Conservation (phyloP, 2,113 vertebrate species). For the Chionodraco myersi region DNA sequence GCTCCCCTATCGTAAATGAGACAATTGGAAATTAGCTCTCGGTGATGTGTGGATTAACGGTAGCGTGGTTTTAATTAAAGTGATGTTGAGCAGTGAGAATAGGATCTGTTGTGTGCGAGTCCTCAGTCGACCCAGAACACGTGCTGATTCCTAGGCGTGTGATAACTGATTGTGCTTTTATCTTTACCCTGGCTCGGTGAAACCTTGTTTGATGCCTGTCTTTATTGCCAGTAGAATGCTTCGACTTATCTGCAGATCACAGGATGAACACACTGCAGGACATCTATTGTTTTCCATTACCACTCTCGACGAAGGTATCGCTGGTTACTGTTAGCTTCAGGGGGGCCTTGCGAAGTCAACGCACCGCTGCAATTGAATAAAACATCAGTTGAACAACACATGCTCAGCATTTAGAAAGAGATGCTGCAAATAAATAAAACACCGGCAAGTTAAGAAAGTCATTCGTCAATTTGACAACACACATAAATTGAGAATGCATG, state of each 20-base stretch:
- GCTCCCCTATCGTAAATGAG: background rate
- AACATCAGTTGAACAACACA: background rate
- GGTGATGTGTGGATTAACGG: slow-evolving; percentile 34
- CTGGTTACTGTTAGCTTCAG: background rate
- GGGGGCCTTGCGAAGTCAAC: background rate
- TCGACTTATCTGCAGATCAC: slow-evolving; percentile 55
- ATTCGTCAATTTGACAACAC: background rate
- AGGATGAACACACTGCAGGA: slow-evolving; percentile 18
- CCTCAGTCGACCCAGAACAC: slow-evolving; percentile 40
- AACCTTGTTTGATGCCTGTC: slow-evolving; percentile 20
- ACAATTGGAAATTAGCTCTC: slow-evolving; percentile 16
- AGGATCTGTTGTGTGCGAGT: slow-evolving; percentile 27
- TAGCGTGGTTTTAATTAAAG: slow-evolving; percentile 44
- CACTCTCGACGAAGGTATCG: slow-evolving; percentile 1
- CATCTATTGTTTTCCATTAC: background rate
- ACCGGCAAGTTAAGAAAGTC: background rate
- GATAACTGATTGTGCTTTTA: slow-evolving; percentile 55
- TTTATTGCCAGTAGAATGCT: slow-evolving; percentile 38
- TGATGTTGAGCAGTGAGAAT: slow-evolving; percentile 25
- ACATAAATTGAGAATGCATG: background rate
- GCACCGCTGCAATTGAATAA: background rate
- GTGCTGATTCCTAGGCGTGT: slow-evolving; percentile 40
- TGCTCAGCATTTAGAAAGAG: background rate
- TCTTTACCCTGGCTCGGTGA: slow-evolving; percentile 41
- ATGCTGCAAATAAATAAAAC: slow-evolving; percentile 11